phyloP scores from a whole-genome alignment of 2,888 invertebrate genomes.

The Scelioninae gen. 2 region DNA sequence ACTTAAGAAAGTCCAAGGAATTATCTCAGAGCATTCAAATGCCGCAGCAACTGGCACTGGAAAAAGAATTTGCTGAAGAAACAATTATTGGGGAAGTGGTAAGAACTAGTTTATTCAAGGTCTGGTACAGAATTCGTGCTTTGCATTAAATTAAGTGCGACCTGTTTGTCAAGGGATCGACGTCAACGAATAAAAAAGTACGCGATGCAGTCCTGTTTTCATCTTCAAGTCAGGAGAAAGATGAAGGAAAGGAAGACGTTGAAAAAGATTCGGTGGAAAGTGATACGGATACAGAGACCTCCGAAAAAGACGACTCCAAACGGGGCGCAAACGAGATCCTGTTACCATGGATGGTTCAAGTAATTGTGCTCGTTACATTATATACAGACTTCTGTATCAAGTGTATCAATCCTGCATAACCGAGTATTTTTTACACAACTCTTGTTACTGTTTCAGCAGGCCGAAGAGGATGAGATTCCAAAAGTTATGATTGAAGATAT shows the following conservation, averaged over 20 bases:
- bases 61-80: constrained; percentile 60
- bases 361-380: constrained; percentile 50
- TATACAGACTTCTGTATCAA: not conserved
- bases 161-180: constrained; percentile 62
- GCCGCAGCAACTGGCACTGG: constrained; percentile 25
- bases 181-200: constrained; percentile 63
- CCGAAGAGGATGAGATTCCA: constrained; percentile 14
- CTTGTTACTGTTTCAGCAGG: constrained; percentile 26
- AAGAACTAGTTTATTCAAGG: constrained; percentile 68
- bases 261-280: constrained; percentile 64
- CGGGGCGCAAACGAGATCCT: constrained; percentile 57
- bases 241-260: constrained; percentile 52
- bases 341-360: constrained; percentile 63
- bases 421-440: constrained; percentile 6
- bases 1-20: constrained; percentile 52
- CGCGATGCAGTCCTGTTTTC: constrained; percentile 19
- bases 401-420: not conserved
- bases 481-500: constrained; percentile 62
- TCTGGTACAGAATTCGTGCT: constrained; percentile 68
- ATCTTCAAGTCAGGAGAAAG: constrained; percentile 19
- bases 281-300: constrained; percentile 62
- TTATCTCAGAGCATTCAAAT: constrained; percentile 28
- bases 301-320: constrained; percentile 61
- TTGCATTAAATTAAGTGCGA: constrained; percentile 63
- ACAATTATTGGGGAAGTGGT: constrained; percentile 63